phyloP scores from a whole-genome alignment of 2,113 vertebrate species.

The Chascanopsetta lugubris region DNA sequence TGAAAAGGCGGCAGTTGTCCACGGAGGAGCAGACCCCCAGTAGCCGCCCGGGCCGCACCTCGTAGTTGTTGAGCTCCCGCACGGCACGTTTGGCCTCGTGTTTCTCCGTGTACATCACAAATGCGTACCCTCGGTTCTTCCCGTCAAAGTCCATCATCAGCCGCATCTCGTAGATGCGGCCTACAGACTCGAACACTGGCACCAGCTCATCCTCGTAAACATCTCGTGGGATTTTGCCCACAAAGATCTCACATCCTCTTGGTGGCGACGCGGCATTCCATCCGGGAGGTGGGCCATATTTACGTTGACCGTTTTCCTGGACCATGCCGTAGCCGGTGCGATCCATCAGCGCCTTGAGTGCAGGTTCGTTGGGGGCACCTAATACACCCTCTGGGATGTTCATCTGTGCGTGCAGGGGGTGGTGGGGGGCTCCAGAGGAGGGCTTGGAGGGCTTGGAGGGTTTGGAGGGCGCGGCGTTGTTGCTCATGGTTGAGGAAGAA shows the following conservation, averaged over 20 bases:
- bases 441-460: conserved; percentile 40
- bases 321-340: conserved; percentile 94
- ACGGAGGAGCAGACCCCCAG: conserved; percentile 97
- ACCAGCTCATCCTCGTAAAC: conserved; percentile 98
- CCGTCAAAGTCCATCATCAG: conserved; percentile 99
- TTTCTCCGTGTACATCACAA: conserved; percentile 97
- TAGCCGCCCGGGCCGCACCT: conserved; percentile 93
- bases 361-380: conserved; percentile 88
- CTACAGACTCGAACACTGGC: conserved; percentile 91
- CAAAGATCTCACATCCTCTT: conserved; percentile 97
- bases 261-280: conserved; percentile 92
- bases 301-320: conserved; percentile 97
- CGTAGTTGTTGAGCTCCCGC: conserved; percentile 96
- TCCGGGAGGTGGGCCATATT: conserved; percentile 93
- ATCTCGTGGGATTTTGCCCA: conserved; percentile 96
- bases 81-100: conserved; percentile 94
- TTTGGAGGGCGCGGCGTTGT: conserved; percentile 71
- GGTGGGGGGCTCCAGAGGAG: conserved; percentile 62
- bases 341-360: conserved; percentile 90
- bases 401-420: conserved; percentile 72
- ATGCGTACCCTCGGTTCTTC: conserved; percentile 96
- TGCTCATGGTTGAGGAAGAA: conserved; percentile 90
- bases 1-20: conserved; percentile 99
- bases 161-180: conserved; percentile 98
- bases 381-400: conserved; percentile 88